Conservation (phyloP, 1,140 invertebrate genomes). For the Diprion similis region DNA sequence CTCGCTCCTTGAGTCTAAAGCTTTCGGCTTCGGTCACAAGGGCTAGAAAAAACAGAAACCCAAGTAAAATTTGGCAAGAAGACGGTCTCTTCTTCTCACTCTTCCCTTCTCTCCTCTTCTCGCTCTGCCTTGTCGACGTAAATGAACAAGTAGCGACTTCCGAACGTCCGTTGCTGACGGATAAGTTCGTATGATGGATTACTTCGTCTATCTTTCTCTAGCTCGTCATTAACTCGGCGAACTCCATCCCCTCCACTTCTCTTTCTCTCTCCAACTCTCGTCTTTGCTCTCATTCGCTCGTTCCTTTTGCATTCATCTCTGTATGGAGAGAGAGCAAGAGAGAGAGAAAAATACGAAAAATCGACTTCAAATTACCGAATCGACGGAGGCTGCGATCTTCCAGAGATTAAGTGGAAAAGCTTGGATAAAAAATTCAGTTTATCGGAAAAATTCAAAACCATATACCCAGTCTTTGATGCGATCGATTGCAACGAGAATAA, state of each 20-base stretch:
- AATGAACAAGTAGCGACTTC: background rate
- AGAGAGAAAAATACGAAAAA: background rate
- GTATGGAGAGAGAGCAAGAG: background rate
- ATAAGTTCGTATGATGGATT: conserved; percentile 2
- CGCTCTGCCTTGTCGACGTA: background rate
- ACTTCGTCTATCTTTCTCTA: background rate
- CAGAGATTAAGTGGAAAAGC: too few relatives aligned
- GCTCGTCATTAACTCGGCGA: background rate
- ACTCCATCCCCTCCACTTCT: background rate
- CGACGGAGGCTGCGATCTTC: too few relatives aligned
- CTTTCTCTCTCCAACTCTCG: background rate
- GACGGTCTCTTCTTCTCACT: background rate
- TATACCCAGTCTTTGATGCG: too few relatives aligned
- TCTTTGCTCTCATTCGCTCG: background rate
- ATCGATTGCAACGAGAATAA: too few relatives aligned
- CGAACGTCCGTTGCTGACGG: background rate
- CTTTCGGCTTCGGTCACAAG: background rate
- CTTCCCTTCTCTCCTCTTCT: background rate
- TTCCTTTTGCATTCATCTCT: background rate
- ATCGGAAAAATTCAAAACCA: too few relatives aligned
- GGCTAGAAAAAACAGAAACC: background rate
- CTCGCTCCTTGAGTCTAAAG: background rate
- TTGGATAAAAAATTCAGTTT: too few relatives aligned
- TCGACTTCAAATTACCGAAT: background rate
- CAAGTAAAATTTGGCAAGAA: background rate